Base-by-base conservation (phyloP, 2,113 vertebrate species). In the Erythrocercus mccallii region DNA sequence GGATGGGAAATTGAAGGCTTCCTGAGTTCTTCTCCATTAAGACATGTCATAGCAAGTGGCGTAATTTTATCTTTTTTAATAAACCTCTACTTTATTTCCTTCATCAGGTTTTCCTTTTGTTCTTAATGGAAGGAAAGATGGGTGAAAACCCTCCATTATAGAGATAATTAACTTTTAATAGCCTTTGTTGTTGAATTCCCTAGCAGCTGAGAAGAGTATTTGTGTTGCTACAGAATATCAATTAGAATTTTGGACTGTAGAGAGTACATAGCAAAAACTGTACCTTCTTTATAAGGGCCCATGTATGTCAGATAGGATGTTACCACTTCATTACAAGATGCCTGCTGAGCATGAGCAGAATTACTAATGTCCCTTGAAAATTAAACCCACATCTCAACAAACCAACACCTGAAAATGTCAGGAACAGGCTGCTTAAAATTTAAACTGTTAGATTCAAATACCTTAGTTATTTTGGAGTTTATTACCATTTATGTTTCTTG, bases 141-240 rank as follows among this genome's bases (percentile, higher is more conserved):
- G 24, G 62, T 93, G 66, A 86, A 94, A 92, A 18, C 33, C 37
- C 13, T 62, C 44, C 30, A 64, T 77, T 86, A 69, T 14, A 81
- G 24, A 28, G 51, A 57, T 84, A 93, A 87, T 95, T 94, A 96
- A 80, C 44, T 94, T 91, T 84, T 66, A 86, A 60, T 54, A 94
- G 64, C 20, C 25, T 94, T 96, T 96, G 56, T 92, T 94, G 40
- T 70, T 85, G 47, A 94, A 92, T 94, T 88, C 68, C 62, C 50
- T 40, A 48, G 50, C 28, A 95, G 68, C 58, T 83, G 68, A 92
- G 58, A 35, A 92, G 69, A 76, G 81, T 68, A 48, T 73, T 66
- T 84, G 40, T 79, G 35, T 77, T 86, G 38, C 22, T 86, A 73
- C 33, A 70, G 74, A 90, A 86, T 93, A 88, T 62, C 22, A 95